These are phyloP conservation scores for Platynereis dumerilii DNA, from an alignment of 2,888 invertebrate species.

Conservation along the genomic window DNA sequence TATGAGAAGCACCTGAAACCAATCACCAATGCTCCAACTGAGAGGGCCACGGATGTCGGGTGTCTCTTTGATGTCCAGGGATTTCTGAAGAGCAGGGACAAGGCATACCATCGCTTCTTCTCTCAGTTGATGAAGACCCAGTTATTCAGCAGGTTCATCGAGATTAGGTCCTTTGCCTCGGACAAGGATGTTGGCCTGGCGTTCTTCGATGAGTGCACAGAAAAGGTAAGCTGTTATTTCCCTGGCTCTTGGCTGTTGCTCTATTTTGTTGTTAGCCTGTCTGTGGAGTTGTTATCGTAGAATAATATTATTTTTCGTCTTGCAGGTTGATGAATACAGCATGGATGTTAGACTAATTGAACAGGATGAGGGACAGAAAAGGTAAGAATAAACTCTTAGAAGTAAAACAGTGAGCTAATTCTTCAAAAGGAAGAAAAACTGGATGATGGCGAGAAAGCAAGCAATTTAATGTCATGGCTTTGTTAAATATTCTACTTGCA, in stretches of 20 bases:
- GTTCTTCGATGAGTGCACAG: constrained; percentile 97
- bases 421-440: too few species aligned
- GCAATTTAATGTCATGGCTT: too few species aligned
- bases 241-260: not conserved
- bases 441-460: too few species aligned
- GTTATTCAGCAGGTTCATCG: constrained; percentile 97
- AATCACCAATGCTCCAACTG: constrained; percentile 86
- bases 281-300: not conserved
- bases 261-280: not conserved
- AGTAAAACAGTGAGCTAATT: too few species aligned
- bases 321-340: constrained; percentile 46
- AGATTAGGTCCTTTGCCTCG: constrained; percentile 98
- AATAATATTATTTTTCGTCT: constrained; percentile 27
- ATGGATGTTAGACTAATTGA: constrained; percentile 75
- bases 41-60: constrained; percentile 92
- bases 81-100: constrained; percentile 61
- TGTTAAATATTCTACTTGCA: too few species aligned
- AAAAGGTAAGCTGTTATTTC: constrained; percentile 63
- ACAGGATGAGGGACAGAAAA: constrained; percentile 68
- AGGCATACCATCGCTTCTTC: constrained; percentile 76
- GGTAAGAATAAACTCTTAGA: constrained; percentile 55
- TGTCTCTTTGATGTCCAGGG: constrained; percentile 89
- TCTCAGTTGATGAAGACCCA: constrained; percentile 89
- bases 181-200: constrained; percentile 94
- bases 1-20: constrained; percentile 88